A percentile compares a stretch with the other conserved stretches of the same genome.
Conservation (phyloP, 2,113 vertebrate genomes). For the Litocranius walleri region DNA sequence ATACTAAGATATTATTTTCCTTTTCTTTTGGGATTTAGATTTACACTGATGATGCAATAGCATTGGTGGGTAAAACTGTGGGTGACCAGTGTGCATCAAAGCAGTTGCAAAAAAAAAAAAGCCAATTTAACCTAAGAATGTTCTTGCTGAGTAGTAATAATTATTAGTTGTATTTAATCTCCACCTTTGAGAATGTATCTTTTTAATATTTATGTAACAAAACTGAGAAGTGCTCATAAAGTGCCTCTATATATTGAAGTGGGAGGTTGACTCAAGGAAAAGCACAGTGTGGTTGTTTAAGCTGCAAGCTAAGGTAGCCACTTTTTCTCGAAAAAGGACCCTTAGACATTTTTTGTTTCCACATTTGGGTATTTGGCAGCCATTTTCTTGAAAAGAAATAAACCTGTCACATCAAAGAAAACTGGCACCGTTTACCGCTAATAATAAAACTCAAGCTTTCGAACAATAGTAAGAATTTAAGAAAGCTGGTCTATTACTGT, state of each 20-base stretch:
- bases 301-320: neutral
- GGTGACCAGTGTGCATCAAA: neutral
- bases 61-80: neutral
- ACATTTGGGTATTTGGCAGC: neutral
- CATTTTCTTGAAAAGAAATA: neutral
- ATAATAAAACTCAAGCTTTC: neutral
- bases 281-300: neutral
- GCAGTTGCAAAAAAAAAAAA: neutral
- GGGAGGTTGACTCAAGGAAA: neutral
- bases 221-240: neutral
- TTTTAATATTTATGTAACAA: neutral
- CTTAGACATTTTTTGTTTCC: neutral
- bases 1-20: neutral
- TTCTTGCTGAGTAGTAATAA: neutral
- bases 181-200: neutral
- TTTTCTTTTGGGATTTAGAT: neutral
- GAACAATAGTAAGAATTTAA: neutral
- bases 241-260: neutral
- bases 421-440: neutral
- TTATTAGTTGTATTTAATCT: neutral
- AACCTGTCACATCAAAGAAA: neutral
- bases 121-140: neutral
- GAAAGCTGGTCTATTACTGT: neutral
- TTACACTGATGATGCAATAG: neutral
- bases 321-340: neutral